Percentiles rank a stretch among this genome's conserved stretches.
Evolutionary conservation across 2,888 invertebrate species (phyloP).

Genomic region (Timandra comae): DNA sequence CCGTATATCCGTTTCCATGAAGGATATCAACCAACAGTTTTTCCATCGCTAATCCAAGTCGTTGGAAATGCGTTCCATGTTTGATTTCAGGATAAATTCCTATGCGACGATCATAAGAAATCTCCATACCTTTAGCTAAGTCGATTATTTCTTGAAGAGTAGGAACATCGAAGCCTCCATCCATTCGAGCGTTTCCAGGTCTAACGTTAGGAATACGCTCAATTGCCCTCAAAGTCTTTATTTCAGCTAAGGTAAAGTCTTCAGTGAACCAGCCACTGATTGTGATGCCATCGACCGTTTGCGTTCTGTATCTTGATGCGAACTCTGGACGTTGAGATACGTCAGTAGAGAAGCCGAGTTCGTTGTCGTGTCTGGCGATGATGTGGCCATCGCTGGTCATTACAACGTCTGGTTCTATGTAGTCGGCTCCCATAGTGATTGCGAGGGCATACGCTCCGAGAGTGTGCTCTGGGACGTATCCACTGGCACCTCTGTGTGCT

Average conservation of each 20-base stretch:
- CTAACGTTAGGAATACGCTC: conserved; percentile 56
- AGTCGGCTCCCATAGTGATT: conserved; percentile 62
- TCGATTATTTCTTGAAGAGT: conserved; percentile 66
- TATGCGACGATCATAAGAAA: conserved; percentile 43
- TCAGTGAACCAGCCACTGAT: conserved; percentile 62
- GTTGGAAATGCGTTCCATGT: conserved; percentile 55
- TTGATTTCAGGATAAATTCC: conserved; percentile 67
- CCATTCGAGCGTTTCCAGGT: conserved; percentile 59
- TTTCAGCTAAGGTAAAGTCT: conserved; percentile 62
- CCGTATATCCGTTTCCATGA: conserved; percentile 50
- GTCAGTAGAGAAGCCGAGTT: conserved; percentile 54
- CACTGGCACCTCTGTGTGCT: conserved; percentile 64
- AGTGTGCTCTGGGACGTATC: conserved; percentile 65
- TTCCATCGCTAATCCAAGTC: conserved; percentile 54
- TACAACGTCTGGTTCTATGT: conserved; percentile 63
- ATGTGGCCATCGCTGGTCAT: conserved; percentile 60
- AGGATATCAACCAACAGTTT: conserved; percentile 47
- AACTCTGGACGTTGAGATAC: conserved; percentile 51
- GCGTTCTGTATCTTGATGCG: conserved; percentile 46
- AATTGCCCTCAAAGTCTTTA: conserved; percentile 53
- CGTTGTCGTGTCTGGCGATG: conserved; percentile 62
- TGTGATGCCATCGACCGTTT: conserved; percentile 44
- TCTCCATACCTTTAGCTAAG: conserved; percentile 53
- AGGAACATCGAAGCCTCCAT: conserved; percentile 46
- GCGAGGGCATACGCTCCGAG: conserved; percentile 63